Percentiles rank a stretch among this genome's conserved stretches.
Conservation (phyloP, 2,797 vertebrate genomes). For the Allenopithecus nigroviridis region DNA sequence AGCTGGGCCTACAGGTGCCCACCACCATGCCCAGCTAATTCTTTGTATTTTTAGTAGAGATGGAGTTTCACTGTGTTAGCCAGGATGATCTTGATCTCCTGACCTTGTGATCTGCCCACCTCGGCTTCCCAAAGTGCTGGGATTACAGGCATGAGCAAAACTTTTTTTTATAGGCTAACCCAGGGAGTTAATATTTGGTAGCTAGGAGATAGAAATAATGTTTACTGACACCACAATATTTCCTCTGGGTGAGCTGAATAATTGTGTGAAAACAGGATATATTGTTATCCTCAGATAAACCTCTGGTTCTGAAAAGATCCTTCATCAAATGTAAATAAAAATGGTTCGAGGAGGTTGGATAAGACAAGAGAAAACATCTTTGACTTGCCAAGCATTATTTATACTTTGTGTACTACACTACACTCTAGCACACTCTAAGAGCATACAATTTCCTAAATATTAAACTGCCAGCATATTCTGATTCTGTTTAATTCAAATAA, state of each 20-base stretch:
- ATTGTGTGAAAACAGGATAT: neutral
- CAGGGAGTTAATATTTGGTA: neutral
- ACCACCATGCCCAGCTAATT: no score
- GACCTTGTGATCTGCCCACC: no score
- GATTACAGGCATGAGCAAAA: no score
- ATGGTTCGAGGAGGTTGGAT: neutral
- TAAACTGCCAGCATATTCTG: neutral
- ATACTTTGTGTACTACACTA: no score
- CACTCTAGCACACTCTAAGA: neutral
- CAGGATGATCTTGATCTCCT: no score
- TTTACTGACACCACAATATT: neutral
- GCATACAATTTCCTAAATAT: neutral
- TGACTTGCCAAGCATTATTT: neutral
- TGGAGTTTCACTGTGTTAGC: no score
- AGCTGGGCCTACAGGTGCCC: no score
- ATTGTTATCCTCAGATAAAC: neutral
- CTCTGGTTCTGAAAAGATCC: neutral
- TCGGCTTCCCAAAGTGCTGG: no score
- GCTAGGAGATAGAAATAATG: neutral
- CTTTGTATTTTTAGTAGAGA: no score
- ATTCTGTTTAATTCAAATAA: neutral
- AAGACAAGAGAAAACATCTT: neutral
- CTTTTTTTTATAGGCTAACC: neutral
- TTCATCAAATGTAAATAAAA: conserved; percentile 17
- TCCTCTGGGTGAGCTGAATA: neutral